Evolutionary conservation across 2,888 invertebrate species (phyloP).

Genomic region (Drosophila borborema): DNA sequence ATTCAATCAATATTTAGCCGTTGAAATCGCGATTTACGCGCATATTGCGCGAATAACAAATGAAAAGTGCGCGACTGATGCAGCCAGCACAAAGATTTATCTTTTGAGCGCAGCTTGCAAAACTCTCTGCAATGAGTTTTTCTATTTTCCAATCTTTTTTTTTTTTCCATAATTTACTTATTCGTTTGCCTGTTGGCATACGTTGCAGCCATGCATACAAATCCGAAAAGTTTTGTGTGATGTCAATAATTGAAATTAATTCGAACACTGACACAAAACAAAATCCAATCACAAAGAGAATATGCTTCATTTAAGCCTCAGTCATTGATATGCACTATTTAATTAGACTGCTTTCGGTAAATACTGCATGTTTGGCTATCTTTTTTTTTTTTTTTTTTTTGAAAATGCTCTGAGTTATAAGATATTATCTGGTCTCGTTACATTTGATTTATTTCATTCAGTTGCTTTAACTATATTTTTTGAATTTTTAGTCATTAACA

Average conservation of each 20-base stretch:
- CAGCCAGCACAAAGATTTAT: conserved; percentile 60
- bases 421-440: too few relatives aligned
- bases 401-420: not conserved
- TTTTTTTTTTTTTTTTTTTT: too few relatives aligned
- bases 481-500: too few relatives aligned
- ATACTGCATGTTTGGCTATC: too few relatives aligned
- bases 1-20: conserved; percentile 75
- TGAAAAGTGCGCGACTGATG: conserved; percentile 64
- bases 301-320: not conserved
- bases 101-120: conserved; percentile 48
- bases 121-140: conserved; percentile 25
- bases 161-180: conserved; percentile 10
- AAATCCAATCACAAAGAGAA: not conserved
- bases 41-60: conserved; percentile 80
- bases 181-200: not conserved
- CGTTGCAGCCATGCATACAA: conserved; percentile 17
- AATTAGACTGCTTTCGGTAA: not conserved
- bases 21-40: conserved; percentile 80
- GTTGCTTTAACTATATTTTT: not conserved
- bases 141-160: conserved; percentile 16
- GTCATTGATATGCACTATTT: conserved; percentile 14
- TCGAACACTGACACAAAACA: conserved; percentile 15
- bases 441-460: not conserved
- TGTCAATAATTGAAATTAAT: conserved; percentile 47
- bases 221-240: conserved; percentile 20